Evolutionary conservation across 1,140 invertebrate species (phyloP).

Genomic region (Pinna nobilis): DNA sequence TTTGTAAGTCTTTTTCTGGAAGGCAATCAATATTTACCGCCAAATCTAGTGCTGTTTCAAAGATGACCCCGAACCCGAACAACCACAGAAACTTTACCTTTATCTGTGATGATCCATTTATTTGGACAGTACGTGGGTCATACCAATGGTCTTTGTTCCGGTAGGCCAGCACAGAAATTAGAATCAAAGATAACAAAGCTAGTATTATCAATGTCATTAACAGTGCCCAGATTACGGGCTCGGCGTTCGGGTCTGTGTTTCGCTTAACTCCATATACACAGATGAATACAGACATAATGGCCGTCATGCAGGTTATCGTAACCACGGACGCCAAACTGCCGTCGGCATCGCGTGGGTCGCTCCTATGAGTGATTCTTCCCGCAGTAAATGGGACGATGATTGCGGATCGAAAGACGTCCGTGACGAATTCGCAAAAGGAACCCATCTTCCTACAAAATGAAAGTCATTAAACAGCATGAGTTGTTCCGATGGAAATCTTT

Average conservation of each 20-base stretch:
- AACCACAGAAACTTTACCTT: conserved; percentile 13
- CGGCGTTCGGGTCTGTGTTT: neutral
- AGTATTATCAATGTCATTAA: neutral
- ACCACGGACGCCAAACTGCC: conserved; percentile 24
- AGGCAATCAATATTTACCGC: neutral
- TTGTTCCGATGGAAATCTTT: too few species aligned
- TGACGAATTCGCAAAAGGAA: too few species aligned
- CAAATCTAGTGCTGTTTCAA: neutral
- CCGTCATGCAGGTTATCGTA: conserved; percentile 11
- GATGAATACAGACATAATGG: conserved; percentile 5
- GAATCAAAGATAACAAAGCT: neutral
- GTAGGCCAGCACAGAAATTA: conserved; percentile 13
- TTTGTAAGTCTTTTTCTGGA: neutral
- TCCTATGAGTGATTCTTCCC: neutral
- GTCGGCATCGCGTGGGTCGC: conserved; percentile 1
- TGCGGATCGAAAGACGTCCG: too few species aligned
- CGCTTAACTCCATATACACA: conserved; percentile 6
- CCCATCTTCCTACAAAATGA: too few species aligned
- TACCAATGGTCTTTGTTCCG: neutral
- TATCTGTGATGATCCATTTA: neutral
- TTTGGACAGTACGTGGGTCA: neutral
- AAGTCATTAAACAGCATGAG: too few species aligned
- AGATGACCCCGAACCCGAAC: conserved; percentile 11
- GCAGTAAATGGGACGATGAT: conserved; percentile 11
- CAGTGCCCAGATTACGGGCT: conserved; percentile 1